Conservation (phyloP, 2,113 vertebrate genomes). For the Emydocephalus ijimae region DNA sequence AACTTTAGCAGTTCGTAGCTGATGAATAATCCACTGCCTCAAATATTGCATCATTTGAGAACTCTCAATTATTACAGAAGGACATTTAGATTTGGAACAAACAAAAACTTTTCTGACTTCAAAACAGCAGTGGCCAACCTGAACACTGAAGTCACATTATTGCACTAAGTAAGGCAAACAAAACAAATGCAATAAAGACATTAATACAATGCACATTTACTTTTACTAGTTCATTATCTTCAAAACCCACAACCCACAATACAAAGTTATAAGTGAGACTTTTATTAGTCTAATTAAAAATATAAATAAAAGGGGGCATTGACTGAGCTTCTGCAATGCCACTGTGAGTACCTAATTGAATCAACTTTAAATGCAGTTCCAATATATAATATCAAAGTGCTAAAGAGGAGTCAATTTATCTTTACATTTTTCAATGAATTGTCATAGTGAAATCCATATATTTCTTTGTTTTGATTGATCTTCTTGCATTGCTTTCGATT, state of each 20-base stretch:
- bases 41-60: background rate
- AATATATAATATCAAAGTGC: slow-evolving; percentile 43
- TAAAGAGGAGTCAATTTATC: slow-evolving; percentile 58
- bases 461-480: background rate
- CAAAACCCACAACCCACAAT: slow-evolving; percentile 57
- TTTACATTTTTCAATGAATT: slow-evolving; percentile 49
- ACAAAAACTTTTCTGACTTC: background rate
- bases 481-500: background rate
- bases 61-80: background rate
- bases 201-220: background rate
- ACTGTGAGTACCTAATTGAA: slow-evolving; percentile 67
- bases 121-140: background rate
- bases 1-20: background rate
- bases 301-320: slow-evolving; percentile 72
- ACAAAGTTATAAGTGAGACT: slow-evolving; percentile 53
- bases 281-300: slow-evolving; percentile 73
- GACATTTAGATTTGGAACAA: background rate
- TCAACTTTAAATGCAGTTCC: slow-evolving; percentile 65
- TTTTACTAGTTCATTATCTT: slow-evolving; percentile 46
- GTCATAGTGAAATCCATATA: slow-evolving; percentile 50
- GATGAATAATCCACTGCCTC: background rate
- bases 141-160: background rate
- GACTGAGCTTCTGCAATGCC: slow-evolving; percentile 70
- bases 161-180: background rate
- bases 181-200: background rate